A percentile compares a stretch with the other conserved stretches of the same genome.
These are phyloP conservation scores for Entosphenus tridentatus DNA, from an alignment of 2,113 vertebrate species.

Conservation along the genomic window DNA sequence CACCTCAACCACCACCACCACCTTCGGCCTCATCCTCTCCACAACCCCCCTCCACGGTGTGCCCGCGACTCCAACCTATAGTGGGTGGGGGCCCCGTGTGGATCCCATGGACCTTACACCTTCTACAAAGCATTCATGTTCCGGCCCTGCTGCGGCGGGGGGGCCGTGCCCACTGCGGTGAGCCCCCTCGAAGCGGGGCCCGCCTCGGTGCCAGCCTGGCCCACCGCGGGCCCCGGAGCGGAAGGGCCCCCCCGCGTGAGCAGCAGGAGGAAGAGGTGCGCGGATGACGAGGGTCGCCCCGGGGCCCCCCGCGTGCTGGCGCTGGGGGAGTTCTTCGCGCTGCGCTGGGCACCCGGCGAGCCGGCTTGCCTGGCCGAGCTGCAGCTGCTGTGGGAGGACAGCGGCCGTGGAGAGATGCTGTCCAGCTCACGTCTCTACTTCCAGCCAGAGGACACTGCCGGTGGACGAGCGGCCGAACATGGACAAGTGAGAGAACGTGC, in stretches of 20 bases:
- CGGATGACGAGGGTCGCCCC: conserved; percentile 8
- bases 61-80: conserved; percentile 12
- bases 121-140: conserved; percentile 37
- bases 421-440: conserved; percentile 38
- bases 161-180: conserved; percentile 10
- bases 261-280: too few species aligned
- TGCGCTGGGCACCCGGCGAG: conserved; percentile 30
- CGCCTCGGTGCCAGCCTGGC: too few species aligned
- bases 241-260: too few species aligned
- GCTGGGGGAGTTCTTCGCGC: conserved; percentile 37
- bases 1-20: conserved; percentile 1
- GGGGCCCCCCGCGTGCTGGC: conserved; percentile 20
- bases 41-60: background rate
- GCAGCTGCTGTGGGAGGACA: conserved; percentile 38
- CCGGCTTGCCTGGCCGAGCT: conserved; percentile 36
- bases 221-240: too few species aligned
- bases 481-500: conserved; percentile 24
- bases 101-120: conserved; percentile 29
- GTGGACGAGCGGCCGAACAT: conserved; percentile 29
- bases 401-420: conserved; percentile 26
- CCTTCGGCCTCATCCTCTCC: background rate
- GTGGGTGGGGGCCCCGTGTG: conserved; percentile 39
- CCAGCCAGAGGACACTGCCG: conserved; percentile 35
- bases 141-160: conserved; percentile 12
- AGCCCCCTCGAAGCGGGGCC: too few species aligned